Evolutionary conservation across 2,113 vertebrate genomes (phyloP).

Genomic region (Acrocephalus kingi): DNA sequence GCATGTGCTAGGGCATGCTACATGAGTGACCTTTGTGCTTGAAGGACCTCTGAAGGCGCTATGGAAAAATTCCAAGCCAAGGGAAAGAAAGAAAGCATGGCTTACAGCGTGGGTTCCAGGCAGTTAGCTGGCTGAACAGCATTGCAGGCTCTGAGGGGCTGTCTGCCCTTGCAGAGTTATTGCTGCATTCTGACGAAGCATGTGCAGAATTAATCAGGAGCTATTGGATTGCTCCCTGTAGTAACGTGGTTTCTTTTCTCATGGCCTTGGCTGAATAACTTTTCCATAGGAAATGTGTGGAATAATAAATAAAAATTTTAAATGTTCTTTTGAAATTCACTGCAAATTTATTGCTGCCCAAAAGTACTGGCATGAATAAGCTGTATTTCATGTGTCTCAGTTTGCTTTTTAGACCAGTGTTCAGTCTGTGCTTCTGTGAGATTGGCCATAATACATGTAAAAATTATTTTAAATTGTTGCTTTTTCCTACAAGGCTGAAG

Average conservation of each 20-base stretch:
- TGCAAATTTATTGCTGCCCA: not conserved
- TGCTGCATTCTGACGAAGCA: not conserved
- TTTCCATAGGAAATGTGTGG: not conserved
- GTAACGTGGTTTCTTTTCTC: not conserved
- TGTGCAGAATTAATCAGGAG: not conserved
- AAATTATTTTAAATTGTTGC: not conserved
- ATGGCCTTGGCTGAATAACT: not conserved
- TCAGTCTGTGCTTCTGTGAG: not conserved
- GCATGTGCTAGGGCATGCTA: not conserved
- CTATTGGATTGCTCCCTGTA: not conserved
- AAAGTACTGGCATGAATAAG: not conserved
- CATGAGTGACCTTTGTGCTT: not conserved
- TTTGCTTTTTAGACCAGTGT: not conserved
- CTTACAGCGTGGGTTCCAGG: rapidly evolving
- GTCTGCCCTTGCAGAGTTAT: not conserved
- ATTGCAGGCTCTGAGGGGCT: not conserved
- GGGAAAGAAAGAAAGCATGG: not conserved
- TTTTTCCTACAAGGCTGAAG: constrained; percentile 77
- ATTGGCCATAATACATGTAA: not conserved
- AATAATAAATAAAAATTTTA: not conserved
- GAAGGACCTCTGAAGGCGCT: not conserved
- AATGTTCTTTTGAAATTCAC: not conserved
- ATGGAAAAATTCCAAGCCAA: not conserved
- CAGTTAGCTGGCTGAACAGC: not conserved
- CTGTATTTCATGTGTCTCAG: not conserved